Base-by-base conservation (phyloP, 2,888 invertebrate species). In the Euzetes globulus region DNA sequence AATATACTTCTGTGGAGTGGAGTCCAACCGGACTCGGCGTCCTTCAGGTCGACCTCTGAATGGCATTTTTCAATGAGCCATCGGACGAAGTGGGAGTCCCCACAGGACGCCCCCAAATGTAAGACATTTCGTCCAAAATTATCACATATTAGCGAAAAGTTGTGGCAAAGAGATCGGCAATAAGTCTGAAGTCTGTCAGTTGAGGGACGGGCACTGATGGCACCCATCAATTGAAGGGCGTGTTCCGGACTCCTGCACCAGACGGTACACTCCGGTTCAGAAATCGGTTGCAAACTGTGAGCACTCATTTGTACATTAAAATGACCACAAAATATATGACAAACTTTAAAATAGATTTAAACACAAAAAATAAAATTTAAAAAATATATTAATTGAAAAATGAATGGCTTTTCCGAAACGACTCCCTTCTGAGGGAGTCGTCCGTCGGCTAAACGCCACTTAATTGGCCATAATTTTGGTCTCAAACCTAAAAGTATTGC, bases 1-100 rank as follows among this genome's bases (percentile, higher is more conserved):
- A 89, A 91, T 27, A 92, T 84, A 77, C 91, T 89, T 72, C 91
- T 84, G 81, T 94, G 94, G 29, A 94, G 83, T 0, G 93, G 87
- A 11, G 91, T 92, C 82, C 90, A 91, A 0, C 90, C 89, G 0
- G 90, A 90, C 81, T 91, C 91, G 0, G 83, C 80, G 81, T 91
- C 91, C 76, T 86, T 86, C 0, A 85, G 85, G 80, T 89, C 88
- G 4, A 88, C 84, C 74, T 89, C 88, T 0, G 88, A 88, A 75
- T 85, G 83, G 71, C 80, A 81, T 78, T 88, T 87, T 70, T 87
- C 86, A 0, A 90, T 80, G 0, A 94, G 84, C 92, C 92, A 92
- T 79, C 88, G 87, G 78, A 90, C 86, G 22, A 92, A 84, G 47
- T 86, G 83, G 50, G 85, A 84, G 77, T 89, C 86, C 1, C 90